Evolutionary conservation across 2,797 vertebrate species (phyloP), one percentile per base, ranked within the genome.

Genomic region (Chlorospingus flavigularis): DNA sequence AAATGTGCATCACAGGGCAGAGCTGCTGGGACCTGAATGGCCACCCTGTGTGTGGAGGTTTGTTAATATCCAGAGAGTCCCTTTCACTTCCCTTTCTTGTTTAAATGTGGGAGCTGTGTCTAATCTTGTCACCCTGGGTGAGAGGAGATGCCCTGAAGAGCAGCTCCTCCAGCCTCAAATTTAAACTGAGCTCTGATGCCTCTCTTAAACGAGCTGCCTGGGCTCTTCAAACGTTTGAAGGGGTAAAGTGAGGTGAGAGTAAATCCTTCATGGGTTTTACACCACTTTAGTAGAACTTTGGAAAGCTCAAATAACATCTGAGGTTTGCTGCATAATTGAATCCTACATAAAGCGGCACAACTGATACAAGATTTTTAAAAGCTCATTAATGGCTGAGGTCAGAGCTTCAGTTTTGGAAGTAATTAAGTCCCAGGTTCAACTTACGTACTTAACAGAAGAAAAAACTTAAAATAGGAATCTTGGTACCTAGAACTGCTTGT

Each of bases 271-370:
- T 4, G 9, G 54, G 13, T 11, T 75, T 95, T 78, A 42, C 24
- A 16, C 26, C 33, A 39, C 63, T 75, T 86, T 12, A 15, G 62
- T 11, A 45, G 30, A 42, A 67, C 55, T 58, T 39, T 66, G 63
- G 30, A 84, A 81, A 79, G 53, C 58, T 70, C 42, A 76, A 70
- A 30, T 53, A 66, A 35, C 62, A 72, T 61, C 39, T 0, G 0
- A 67, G 62, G 9, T 73, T 76, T 76, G 89, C 81, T 68, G 58
- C 33, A 17, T n/a, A 85, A 88, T 25, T 68, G 65, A 91, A 47
- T 73, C 66, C 47, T 86, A 47, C 74, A 25, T 6, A 21, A 72
- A 57, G 6, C n/a, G 48, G 13, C 67, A 72, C 57, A 57, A 31
- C 21, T 2, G 7, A 57, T 12, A 39, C 18, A 93, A 83, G 70